These are phyloP conservation scores for Drosophila ficusphila DNA, from an alignment of 1,140 invertebrate species.

Conservation along the genomic window DNA sequence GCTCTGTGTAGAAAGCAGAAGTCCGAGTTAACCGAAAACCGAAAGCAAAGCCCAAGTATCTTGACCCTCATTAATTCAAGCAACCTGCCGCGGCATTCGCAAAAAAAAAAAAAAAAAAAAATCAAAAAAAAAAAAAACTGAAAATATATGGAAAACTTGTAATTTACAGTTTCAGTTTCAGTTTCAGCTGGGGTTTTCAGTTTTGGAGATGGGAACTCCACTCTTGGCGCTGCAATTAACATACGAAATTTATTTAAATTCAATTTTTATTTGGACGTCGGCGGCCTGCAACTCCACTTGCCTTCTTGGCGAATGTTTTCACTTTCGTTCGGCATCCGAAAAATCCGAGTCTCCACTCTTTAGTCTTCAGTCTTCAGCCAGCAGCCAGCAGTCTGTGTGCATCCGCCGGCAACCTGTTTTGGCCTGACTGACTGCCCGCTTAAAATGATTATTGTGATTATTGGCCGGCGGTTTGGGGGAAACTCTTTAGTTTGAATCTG, in stretches of 20 bases:
- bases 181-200: slow-evolving; percentile 6
- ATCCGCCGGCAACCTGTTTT: slow-evolving; percentile 57
- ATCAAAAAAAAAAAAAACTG: slow-evolving; percentile 8
- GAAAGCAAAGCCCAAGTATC: slow-evolving; percentile 61
- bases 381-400: slow-evolving; percentile 24
- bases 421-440: slow-evolving; percentile 75
- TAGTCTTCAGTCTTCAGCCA: too few species aligned
- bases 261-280: slow-evolving; percentile 68
- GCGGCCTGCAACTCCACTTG: slow-evolving; percentile 9
- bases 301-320: slow-evolving; percentile 73
- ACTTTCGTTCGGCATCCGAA: slow-evolving; percentile 79
- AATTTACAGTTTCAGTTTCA: slow-evolving; percentile 42
- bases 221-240: slow-evolving; percentile 58
- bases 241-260: slow-evolving; percentile 82
- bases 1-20: slow-evolving; percentile 40
- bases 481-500: neutral
- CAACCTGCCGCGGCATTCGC: slow-evolving; percentile 51
- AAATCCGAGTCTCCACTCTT: slow-evolving; percentile 32
- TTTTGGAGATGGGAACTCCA: neutral
- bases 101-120: slow-evolving; percentile 16
- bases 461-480: slow-evolving; percentile 41
- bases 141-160: slow-evolving; percentile 39
- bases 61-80: slow-evolving; percentile 81
- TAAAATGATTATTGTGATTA: slow-evolving; percentile 81
- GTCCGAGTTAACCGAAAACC: slow-evolving; percentile 42